Evolutionary conservation across 2,113 vertebrate species (phyloP).

Genomic region (Apteryx mantelli): DNA sequence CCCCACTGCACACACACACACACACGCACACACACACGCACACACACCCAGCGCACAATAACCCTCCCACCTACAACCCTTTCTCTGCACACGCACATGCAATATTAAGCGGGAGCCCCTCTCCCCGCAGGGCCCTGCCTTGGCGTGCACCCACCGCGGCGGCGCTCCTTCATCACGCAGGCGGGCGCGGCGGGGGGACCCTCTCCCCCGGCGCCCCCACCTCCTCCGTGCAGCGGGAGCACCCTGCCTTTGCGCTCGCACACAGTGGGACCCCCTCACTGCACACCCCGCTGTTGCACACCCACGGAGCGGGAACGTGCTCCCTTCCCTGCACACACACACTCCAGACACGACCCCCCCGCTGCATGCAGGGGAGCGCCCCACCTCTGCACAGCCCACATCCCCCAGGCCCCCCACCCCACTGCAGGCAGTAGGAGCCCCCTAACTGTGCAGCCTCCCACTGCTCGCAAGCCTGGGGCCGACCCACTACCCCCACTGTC

Average conservation of each 20-base stretch:
- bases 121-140: not conserved
- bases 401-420: not conserved
- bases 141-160: not conserved
- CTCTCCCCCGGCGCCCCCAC: not conserved
- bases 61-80: not conserved
- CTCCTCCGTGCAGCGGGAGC: too few species aligned
- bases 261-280: fast-evolving
- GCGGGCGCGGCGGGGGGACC: not conserved
- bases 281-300: not conserved
- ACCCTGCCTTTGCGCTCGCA: too few species aligned
- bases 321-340: too few species aligned
- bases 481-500: not conserved
- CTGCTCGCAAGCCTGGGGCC: not conserved
- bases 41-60: not conserved
- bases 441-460: not conserved
- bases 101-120: not conserved
- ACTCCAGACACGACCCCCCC: not conserved
- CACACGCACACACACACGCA: not conserved
- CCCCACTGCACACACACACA: not conserved
- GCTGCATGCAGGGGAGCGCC: not conserved
- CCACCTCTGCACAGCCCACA: not conserved
- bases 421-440: not conserved
- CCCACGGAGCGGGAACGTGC: not conserved
- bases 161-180: not conserved
- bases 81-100: not conserved